Base-by-base conservation (phyloP, 2,113 vertebrate genomes). In the Ophthalmolycus amberensis region DNA sequence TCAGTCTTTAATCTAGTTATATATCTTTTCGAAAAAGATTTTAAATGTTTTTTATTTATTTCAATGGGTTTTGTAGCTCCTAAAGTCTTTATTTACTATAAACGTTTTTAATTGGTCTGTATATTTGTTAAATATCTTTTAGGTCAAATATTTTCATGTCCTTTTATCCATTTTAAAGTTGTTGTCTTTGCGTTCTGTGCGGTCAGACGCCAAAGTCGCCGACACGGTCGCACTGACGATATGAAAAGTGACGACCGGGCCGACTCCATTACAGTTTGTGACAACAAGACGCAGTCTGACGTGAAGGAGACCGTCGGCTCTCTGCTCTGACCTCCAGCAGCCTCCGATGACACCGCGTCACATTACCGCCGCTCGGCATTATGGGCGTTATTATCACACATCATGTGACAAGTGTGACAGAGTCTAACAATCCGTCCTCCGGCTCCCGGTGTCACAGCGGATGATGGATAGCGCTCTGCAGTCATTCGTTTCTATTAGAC, bases 401-500 rank as follows among this genome's bases (percentile, higher is more conserved):
- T 59, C 56, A 63, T 77, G 79, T 84, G 87, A 85, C 85, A 69
- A 34, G 82, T 18, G 18, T 22, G 62, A 37, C 62, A 9, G 25
- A 27, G 38, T 25, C 38, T 25, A 25, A 42, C 38, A 7, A 4
- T 42, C 77, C 65, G 75, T 65, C 76, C 82, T 77, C 58, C 80
- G 62, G 71, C 81, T 37, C 42, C 7, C 40, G 0, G 69, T 88
- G 91, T 91, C 92, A 91, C 46, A 0, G 42, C 54, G 2, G 93
- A 85, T 97, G 96, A 97, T 97, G 95, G 96, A 97, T 97, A 93
- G 95, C 92, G 94, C 94, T 94, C 93, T 93, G 93, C 94, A 93
- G 95, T 97, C 96, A 96, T 97, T 97, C 95, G 94, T 97, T 97
- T 97, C 96, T 95, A 95, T 97, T 96, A 97, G 95, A 95, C 92